A percentile compares a stretch with the other conserved stretches of the same genome.
Conservation (phyloP, 2,113 vertebrate genomes). For the Aleadryas rufinucha region DNA sequence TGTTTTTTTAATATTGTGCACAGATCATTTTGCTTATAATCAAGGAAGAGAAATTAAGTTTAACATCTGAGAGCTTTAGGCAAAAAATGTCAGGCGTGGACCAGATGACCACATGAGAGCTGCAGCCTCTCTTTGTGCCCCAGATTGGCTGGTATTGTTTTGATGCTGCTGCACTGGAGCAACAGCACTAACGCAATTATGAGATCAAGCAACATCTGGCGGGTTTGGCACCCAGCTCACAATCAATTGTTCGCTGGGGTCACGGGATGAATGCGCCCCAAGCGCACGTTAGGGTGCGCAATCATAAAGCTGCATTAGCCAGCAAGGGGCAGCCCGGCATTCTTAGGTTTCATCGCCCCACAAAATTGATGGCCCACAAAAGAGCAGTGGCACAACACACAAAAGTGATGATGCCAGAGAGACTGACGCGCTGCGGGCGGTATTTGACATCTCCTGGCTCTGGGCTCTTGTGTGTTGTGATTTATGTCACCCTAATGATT, state of each 20-base stretch:
- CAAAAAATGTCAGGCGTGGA: not conserved
- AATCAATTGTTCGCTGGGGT: slow-evolving; percentile 63
- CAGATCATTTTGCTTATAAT: slow-evolving; percentile 47
- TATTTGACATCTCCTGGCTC: slow-evolving; percentile 76
- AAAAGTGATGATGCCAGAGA: slow-evolving; percentile 80
- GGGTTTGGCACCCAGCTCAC: slow-evolving; percentile 54
- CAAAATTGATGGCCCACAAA: slow-evolving; percentile 52
- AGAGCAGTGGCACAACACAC: slow-evolving; percentile 70
- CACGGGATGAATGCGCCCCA: slow-evolving; percentile 72
- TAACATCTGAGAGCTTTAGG: not conserved
- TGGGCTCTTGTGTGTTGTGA: slow-evolving; percentile 81
- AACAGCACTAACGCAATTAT: slow-evolving; percentile 73
- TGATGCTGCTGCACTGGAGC: slow-evolving; percentile 64
- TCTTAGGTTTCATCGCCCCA: slow-evolving; percentile 64
- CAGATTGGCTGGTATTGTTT: slow-evolving; percentile 69
- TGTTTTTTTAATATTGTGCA: slow-evolving; percentile 24
- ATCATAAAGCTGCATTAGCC: slow-evolving; percentile 83
- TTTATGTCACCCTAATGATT: slow-evolving; percentile 87
- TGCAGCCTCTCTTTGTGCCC: not conserved
- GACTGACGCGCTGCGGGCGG: slow-evolving; percentile 76
- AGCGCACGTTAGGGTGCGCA: slow-evolving; percentile 75
- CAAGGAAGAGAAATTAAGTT: slow-evolving; percentile 20
- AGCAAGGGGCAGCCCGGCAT: slow-evolving; percentile 49
- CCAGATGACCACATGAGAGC: slow-evolving; percentile 32
- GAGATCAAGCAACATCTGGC: slow-evolving; percentile 86